Evolutionary conservation across 2,113 vertebrate species (phyloP).

Genomic region (Poecilia latipinna): DNA sequence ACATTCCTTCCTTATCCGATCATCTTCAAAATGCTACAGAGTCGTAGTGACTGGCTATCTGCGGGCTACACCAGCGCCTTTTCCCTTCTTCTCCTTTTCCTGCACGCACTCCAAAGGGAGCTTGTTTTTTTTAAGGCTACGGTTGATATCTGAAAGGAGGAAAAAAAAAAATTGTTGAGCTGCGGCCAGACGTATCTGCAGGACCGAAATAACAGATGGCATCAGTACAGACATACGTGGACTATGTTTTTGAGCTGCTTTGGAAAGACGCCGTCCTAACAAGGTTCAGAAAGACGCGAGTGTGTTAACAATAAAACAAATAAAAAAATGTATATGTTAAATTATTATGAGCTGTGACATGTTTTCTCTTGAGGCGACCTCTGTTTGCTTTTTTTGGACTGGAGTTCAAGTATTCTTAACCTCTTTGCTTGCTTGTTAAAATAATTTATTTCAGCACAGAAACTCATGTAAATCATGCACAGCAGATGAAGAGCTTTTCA

Average conservation of each 20-base stretch:
- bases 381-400: neutral
- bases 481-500: neutral
- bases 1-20: slow-evolving; percentile 11
- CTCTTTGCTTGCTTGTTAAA: neutral
- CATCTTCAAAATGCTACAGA: slow-evolving; percentile 11
- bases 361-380: neutral
- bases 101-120: neutral
- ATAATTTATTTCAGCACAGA: neutral
- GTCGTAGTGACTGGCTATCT: slow-evolving; percentile 4
- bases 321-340: neutral
- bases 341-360: neutral
- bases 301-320: neutral
- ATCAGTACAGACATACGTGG: neutral
- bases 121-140: neutral
- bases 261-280: neutral
- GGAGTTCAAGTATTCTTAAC: neutral
- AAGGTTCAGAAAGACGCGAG: neutral
- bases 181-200: neutral
- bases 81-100: neutral
- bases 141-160: neutral
- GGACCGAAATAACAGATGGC: slow-evolving; percentile 6
- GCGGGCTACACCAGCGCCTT: neutral
- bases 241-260: slow-evolving; percentile 1
- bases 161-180: neutral
- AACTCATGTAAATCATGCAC: neutral